phyloP scores from a whole-genome alignment of 2,888 invertebrate species.

The Himalopsyche tibetana region DNA sequence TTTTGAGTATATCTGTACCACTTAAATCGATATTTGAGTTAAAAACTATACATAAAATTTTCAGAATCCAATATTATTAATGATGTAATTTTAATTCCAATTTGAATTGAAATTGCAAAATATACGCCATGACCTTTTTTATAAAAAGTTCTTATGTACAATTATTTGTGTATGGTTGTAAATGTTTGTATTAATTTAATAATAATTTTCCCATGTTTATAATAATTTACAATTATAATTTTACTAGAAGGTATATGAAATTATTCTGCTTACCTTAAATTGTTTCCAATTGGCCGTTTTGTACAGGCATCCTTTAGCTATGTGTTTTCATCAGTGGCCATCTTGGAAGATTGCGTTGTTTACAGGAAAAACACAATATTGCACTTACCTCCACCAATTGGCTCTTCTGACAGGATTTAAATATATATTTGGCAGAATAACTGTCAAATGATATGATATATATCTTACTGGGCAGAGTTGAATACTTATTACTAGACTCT shows the following conservation, averaged over 20 bases:
- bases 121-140: neutral
- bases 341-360: constrained; percentile 39
- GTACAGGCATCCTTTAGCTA: constrained; percentile 39
- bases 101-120: neutral
- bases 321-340: constrained; percentile 41
- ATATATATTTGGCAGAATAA: neutral
- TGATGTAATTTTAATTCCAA: neutral
- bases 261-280: constrained; percentile 33
- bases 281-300: constrained; percentile 46
- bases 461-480: neutral
- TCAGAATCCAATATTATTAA: no score
- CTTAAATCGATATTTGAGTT: no score
- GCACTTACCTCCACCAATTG: neutral
- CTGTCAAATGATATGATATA: neutral
- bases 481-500: constrained; percentile 27
- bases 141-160: neutral
- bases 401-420: constrained; percentile 24
- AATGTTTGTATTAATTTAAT: constrained; percentile 32
- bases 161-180: constrained; percentile 45
- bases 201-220: constrained; percentile 23
- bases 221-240: constrained; percentile 50
- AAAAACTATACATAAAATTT: no score
- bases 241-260: constrained; percentile 63
- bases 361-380: constrained; percentile 28
- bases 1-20: no score